Percentiles rank a stretch among this genome's conserved stretches.
phyloP scores from a whole-genome alignment of 2,113 vertebrate genomes.

The Forbesichthys agassizii region DNA sequence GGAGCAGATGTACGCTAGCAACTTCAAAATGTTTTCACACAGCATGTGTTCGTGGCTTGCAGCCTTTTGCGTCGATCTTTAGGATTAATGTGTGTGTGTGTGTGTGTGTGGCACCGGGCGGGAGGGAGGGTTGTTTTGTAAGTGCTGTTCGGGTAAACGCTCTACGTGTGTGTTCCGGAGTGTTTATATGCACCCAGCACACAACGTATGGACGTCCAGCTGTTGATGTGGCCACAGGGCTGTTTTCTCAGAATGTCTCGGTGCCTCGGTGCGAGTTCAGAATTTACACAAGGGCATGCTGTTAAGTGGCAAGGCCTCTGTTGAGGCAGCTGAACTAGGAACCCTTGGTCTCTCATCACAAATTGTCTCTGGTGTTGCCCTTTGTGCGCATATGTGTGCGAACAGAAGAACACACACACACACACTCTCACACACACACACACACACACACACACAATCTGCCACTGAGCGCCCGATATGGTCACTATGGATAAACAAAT shows the following conservation, averaged over 20 bases:
- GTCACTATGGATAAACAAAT: constrained; percentile 57
- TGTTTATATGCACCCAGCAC: constrained; percentile 24
- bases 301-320: constrained; percentile 73
- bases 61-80: constrained; percentile 33
- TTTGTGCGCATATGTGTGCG: not conserved
- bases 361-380: constrained; percentile 47
- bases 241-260: constrained; percentile 42
- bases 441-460: constrained; percentile 26
- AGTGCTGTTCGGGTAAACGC: constrained; percentile 30
- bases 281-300: constrained; percentile 69
- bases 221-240: constrained; percentile 67
- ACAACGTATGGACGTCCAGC: constrained; percentile 37
- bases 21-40: constrained; percentile 30
- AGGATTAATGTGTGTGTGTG: not conserved
- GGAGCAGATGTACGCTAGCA: constrained; percentile 50
- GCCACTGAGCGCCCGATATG: constrained; percentile 22
- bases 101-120: not conserved
- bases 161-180: constrained; percentile 36
- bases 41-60: constrained; percentile 24
- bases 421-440: constrained; percentile 17
- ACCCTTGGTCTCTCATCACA: constrained; percentile 65
- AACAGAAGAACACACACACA: not conserved
- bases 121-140: not conserved
- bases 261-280: constrained; percentile 36
- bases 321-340: constrained; percentile 74